Evolutionary conservation across 1,140 invertebrate genomes (phyloP), one percentile per base, ranked within the genome.

Genomic region (Trichoplusia ni): DNA sequence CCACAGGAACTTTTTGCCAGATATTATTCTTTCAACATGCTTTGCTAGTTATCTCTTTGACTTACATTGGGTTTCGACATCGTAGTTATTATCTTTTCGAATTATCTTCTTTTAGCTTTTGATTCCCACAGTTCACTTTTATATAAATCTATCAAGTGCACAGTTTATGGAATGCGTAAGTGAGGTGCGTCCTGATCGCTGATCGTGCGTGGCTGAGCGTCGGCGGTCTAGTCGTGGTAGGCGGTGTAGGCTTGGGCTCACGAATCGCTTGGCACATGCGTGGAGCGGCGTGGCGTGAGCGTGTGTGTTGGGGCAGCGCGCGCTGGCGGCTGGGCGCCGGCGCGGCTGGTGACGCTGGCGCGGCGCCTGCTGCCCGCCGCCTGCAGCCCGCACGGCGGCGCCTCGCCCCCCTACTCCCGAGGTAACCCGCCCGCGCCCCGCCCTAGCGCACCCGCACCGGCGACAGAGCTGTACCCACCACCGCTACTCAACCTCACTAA

Each of bases 341-440:
- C 91, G 77, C 74, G 82, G 71, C 77, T 88, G 64, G 84, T 79
- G 73, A 73, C 75, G 71, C 77, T 93, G 90, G 91, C 92, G 90
- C 93, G 93, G 84, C 92, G 93, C 69, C 92, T 94, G 92, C 93
- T 94, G 91, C 93, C 93, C 90, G 92, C 92, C 91, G 93, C 93
- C 91, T 94, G 93, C 92, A 91, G 91, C 89, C 93, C 93, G 91
- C 93, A 93, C 91, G 93, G 92, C 91, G 92, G 93, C 91, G 92
- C 93, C 89, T 93, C 92, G 85, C 93, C 93, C 86, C 93, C 93
- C 83, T 94, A 94, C 92, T 92, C 92, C 82, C 91, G 93, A 94
- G 94, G 93, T 94, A 94, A 90, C 71, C 66, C 64, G 49, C 56
- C 42, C 25, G 35, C 27, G 29, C 31, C 38, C 33, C 23, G 33